Evolutionary conservation across 2,797 vertebrate genomes (phyloP).

Genomic region (Ceyx erithaca): DNA sequence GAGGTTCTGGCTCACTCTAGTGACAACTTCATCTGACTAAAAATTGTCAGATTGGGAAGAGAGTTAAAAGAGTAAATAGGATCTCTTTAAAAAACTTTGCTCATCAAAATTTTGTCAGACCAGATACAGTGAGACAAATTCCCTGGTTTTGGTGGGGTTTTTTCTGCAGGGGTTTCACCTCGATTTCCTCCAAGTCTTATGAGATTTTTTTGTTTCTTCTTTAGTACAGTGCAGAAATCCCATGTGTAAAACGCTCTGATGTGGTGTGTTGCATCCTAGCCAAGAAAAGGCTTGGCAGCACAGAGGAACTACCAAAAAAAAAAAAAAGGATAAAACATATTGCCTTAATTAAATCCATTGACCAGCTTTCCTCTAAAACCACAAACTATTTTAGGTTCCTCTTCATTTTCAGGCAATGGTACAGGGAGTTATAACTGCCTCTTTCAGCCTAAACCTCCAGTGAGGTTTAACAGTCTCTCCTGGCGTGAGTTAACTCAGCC

Average conservation of each 20-base stretch:
- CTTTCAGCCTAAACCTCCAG: not conserved
- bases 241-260: not conserved
- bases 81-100: not conserved
- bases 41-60: not conserved
- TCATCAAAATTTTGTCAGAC: not conserved
- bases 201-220: not conserved
- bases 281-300: conserved; percentile 31
- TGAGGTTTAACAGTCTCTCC: not conserved
- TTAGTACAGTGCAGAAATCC: not conserved
- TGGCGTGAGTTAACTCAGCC: not conserved
- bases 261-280: not conserved
- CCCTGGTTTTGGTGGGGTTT: not conserved
- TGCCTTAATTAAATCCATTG: conserved; percentile 44
- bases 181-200: not conserved
- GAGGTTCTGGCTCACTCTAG: not conserved
- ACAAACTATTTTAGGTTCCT: conserved; percentile 4
- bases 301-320: not conserved
- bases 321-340: not conserved
- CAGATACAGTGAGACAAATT: not conserved
- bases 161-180: not conserved
- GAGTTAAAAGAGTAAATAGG: not conserved
- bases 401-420: not conserved
- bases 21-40: not conserved
- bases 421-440: not conserved
- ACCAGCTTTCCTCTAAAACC: conserved; percentile 26